Conservation (phyloP, 2,113 vertebrate genomes). For the Nyctereutes procyonoides region DNA sequence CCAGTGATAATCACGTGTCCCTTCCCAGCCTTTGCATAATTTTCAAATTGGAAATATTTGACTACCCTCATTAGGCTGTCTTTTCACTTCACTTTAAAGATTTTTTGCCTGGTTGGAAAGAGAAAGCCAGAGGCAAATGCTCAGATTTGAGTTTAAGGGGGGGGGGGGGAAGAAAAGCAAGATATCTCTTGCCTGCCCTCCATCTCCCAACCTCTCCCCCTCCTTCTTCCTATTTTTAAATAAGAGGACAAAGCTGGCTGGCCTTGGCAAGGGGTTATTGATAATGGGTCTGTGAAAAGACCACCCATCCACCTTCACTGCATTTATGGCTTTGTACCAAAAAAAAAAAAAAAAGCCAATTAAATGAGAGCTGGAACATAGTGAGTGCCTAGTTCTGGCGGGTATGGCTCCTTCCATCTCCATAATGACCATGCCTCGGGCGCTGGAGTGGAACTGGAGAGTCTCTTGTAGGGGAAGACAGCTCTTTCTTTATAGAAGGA, state of each 20-base stretch:
- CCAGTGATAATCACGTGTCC: not conserved
- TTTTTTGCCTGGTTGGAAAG: not conserved
- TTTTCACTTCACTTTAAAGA: conserved; percentile 46
- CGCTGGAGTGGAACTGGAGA: not conserved
- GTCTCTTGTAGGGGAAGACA: not conserved
- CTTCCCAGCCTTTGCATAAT: not conserved
- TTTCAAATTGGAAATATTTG: not conserved
- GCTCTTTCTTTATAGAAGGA: not conserved
- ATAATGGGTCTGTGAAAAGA: conserved; percentile 26
- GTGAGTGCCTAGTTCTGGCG: not conserved
- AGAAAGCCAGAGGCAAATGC: conserved; percentile 28
- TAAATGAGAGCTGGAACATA: not conserved
- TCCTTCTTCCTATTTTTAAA: conserved; percentile 68
- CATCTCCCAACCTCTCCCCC: not conserved
- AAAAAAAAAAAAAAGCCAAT: conserved; percentile 46
- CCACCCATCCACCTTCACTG: not conserved
- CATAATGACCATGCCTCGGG: not conserved
- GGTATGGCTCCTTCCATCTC: not conserved
- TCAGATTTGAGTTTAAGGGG: conserved; percentile 20
- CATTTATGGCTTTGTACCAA: not conserved
- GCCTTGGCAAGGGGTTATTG: conserved; percentile 8
- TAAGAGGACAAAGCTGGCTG: not conserved
- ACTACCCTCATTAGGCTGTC: not conserved
- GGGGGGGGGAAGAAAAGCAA: not conserved
- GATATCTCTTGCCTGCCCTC: not conserved